These are phyloP conservation scores for Rhagonycha lutea DNA, from an alignment of 2,888 invertebrate species.

Conservation along the genomic window DNA sequence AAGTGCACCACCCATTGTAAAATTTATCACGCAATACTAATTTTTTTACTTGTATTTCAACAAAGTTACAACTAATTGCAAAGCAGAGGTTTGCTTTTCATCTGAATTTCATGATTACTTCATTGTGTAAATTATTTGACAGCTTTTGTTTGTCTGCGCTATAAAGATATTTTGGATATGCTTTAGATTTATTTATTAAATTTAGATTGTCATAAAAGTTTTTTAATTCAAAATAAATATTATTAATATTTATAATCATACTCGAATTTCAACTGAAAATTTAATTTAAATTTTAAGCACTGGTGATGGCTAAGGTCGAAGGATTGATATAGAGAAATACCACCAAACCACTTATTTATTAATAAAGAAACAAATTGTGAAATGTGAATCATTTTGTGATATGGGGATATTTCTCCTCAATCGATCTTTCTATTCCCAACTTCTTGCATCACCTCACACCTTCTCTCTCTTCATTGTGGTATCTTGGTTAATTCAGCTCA, in stretches of 20 bases:
- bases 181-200: not conserved
- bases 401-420: too few species aligned
- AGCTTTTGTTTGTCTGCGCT: not conserved
- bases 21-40: not conserved
- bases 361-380: too few species aligned
- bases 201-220: not conserved
- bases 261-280: not conserved
- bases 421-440: too few species aligned
- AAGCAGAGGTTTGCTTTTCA: not conserved
- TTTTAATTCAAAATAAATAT: not conserved
- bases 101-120: not conserved
- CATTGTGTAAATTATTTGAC: not conserved
- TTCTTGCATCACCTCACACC: too few species aligned
- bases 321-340: too few species aligned
- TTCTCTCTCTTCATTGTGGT: too few species aligned
- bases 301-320: not conserved
- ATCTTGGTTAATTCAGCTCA: too few species aligned
- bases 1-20: not conserved
- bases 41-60: not conserved
- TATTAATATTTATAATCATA: not conserved
- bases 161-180: not conserved
- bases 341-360: too few species aligned
- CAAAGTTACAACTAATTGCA: not conserved
- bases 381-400: too few species aligned
- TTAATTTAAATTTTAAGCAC: not conserved